Conservation (phyloP, 1,140 invertebrate genomes). For the Portunus trituberculatus region DNA sequence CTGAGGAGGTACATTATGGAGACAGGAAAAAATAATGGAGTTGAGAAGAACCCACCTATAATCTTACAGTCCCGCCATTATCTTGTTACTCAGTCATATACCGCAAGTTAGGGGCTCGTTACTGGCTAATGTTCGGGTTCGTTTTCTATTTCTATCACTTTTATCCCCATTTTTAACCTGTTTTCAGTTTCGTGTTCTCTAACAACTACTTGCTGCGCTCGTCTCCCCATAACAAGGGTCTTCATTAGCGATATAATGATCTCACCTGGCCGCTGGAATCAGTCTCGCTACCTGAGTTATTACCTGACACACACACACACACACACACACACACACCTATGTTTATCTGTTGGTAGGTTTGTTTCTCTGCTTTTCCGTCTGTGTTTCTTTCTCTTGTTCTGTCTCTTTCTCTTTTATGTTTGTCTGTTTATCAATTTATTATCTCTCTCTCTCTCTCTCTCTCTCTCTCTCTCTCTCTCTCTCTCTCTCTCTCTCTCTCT, state of each 20-base stretch:
- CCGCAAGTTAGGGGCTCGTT: too few relatives aligned
- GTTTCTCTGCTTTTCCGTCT: background rate
- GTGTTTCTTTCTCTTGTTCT: background rate
- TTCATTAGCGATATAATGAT: background rate
- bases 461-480: background rate
- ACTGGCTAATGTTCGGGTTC: background rate
- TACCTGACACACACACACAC: constrained; percentile 11
- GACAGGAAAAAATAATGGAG: too few relatives aligned
- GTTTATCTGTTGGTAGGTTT: too few relatives aligned
- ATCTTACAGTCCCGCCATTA: too few relatives aligned
- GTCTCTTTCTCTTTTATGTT: background rate
- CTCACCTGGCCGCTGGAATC: background rate
- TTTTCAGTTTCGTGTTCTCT: background rate
- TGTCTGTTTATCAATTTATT: background rate
- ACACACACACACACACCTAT: background rate
- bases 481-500: too few relatives aligned
- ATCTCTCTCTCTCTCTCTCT: background rate
- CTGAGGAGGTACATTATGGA: too few relatives aligned
- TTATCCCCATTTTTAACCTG: background rate
- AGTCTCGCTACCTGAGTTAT: constrained; percentile 12
- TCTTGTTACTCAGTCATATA: too few relatives aligned
- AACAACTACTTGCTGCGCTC: background rate
- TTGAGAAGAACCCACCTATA: too few relatives aligned
- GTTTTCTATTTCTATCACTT: background rate
- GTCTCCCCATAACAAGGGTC: background rate